Base-by-base conservation (phyloP, 2,888 invertebrate genomes). In the Furcula furcula region DNA sequence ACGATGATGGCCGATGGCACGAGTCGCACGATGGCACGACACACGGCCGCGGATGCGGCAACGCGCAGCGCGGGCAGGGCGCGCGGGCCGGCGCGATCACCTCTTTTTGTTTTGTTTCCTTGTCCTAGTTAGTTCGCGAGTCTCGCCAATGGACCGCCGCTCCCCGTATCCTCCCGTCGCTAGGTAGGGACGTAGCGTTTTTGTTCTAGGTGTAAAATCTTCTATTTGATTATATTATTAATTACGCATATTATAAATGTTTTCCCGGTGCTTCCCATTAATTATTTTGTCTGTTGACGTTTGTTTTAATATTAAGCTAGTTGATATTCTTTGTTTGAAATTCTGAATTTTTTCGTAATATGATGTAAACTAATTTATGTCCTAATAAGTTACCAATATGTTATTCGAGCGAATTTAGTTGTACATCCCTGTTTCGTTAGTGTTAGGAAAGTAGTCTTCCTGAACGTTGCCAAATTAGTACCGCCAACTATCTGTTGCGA, bases 381-480 rank as follows among this genome's bases (percentile, higher is more conserved):
- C 76, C 73, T 77, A 76, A 67, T 81, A 54, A 82, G 87, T 88
- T 88, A 88, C 87, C 87, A 87, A 67, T 80, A 60, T 78, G 82
- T 84, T 85, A 78, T 83, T 78, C 65, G 76, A 84, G 75, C 85
- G 85, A 85, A 85, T 87, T 88, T 86, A 85, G 85, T 87, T 70
- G 74, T 71, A 79, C 85, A 86, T 81, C 84, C 78, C 83, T 85
- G 79, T 88, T 86, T 86, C 81, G 82, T 84, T 83, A 85, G 83
- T 84, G 75, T 79, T 87, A 87, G 83, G 77, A 83, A 81, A 85
- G 84, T 86, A 86, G 87, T 88, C 88, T 88, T 88, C 87, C 86
- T 82, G 70, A 87, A 85, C 83, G 84, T 86, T 87, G 88, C 88
- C 88, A 88, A 88, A 88, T 84, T 81, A 68, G 74, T 70, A 76